Evolutionary conservation across 2,113 vertebrate species (phyloP).

Genomic region (Prunella fulvescens): DNA sequence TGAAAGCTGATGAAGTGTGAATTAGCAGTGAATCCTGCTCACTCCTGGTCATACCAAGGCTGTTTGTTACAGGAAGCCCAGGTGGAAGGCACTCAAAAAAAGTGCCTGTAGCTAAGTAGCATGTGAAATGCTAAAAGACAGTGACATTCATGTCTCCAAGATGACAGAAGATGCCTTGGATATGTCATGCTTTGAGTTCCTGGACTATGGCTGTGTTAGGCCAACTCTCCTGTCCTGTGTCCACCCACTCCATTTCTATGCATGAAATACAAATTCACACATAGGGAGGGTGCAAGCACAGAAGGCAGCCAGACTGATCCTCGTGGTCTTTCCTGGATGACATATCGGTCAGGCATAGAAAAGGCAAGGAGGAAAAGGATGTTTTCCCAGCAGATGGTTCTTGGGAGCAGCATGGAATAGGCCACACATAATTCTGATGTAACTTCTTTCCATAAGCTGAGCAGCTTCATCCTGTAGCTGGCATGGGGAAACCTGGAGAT

Average conservation of each 20-base stretch:
- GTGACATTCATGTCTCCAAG: neutral
- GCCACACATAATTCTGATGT: neutral
- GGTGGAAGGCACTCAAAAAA: neutral
- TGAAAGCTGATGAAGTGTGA: neutral
- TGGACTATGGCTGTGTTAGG: neutral
- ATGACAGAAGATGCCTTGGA: neutral
- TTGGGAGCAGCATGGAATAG: neutral
- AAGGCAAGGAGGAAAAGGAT: neutral
- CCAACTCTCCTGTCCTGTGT: neutral
- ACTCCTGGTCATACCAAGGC: neutral
- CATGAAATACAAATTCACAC: neutral
- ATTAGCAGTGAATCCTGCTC: neutral
- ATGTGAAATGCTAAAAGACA: neutral
- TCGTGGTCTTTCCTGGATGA: neutral
- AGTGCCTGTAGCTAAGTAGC: neutral
- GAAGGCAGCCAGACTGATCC: neutral
- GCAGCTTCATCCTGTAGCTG: conserved; percentile 33
- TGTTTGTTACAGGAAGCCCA: neutral
- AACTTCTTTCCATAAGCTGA: neutral
- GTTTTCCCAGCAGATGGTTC: neutral
- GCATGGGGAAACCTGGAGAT: conserved; percentile 35
- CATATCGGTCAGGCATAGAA: neutral
- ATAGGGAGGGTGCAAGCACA: neutral
- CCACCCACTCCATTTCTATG: neutral
- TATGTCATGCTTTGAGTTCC: neutral